Evolutionary conservation across 2,888 invertebrate species (phyloP).

Genomic region (Clusia tigrina): DNA sequence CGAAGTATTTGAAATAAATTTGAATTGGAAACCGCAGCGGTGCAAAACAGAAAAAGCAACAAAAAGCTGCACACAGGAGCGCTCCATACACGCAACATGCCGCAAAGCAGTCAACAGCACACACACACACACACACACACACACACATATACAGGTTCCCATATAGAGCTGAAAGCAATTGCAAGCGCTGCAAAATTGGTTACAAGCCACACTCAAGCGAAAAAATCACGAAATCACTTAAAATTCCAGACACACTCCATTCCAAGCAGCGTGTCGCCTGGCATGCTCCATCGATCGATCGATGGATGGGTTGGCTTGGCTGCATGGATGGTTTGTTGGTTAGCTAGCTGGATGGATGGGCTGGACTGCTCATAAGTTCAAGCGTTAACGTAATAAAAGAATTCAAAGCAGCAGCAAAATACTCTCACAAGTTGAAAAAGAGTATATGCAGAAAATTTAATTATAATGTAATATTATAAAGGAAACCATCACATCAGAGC

Average conservation of each 20-base stretch:
- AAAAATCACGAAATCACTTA: slow-evolving; percentile 8
- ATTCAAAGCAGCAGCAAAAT: too few species aligned
- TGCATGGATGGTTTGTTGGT: too few species aligned
- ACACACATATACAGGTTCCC: neutral
- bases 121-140: neutral
- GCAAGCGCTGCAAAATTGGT: neutral
- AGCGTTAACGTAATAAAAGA: too few species aligned
- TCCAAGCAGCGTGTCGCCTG: neutral
- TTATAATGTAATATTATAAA: too few species aligned
- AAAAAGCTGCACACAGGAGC: neutral
- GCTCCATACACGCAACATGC: neutral
- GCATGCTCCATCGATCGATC: too few species aligned
- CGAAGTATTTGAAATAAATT: slow-evolving; percentile 4
- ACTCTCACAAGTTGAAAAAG: too few species aligned
- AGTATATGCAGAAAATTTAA: too few species aligned
- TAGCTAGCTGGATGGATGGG: too few species aligned
- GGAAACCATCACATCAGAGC: too few species aligned
- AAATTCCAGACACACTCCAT: slow-evolving; percentile 9
- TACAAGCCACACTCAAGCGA: slow-evolving; percentile 1
- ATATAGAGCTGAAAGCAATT: neutral
- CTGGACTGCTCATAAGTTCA: too few species aligned
- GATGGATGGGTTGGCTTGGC: too few species aligned
- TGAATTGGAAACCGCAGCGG: slow-evolving; percentile 5
- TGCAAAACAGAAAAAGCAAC: too few species aligned
- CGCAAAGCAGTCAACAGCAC: neutral